Evolutionary conservation across 2,888 invertebrate genomes (phyloP).

Genomic region (Halictus quadricinctus): DNA sequence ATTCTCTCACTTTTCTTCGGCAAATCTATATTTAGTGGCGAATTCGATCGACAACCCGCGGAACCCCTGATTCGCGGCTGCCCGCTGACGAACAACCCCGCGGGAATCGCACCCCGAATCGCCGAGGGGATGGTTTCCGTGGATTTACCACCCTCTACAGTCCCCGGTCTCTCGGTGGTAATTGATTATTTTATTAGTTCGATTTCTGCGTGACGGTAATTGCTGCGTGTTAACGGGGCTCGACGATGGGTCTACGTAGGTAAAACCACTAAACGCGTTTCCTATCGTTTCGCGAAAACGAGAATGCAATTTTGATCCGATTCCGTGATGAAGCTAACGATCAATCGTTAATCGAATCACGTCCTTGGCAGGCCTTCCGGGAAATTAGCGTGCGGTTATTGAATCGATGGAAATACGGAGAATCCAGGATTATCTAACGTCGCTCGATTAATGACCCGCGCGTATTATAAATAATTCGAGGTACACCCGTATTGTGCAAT

Average conservation of each 20-base stretch:
- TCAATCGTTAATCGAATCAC: background rate
- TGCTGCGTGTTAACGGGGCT: background rate
- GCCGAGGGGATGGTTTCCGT: constrained; percentile 3
- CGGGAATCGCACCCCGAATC: background rate
- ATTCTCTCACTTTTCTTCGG: constrained; percentile 57
- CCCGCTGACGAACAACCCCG: background rate
- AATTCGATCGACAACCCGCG: constrained; percentile 45
- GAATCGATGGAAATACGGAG: constrained; percentile 46
- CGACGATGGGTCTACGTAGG: background rate
- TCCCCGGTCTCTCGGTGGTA: background rate
- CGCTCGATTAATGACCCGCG: constrained; percentile 35
- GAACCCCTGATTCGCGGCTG: constrained; percentile 7
- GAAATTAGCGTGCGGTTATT: constrained; percentile 28
- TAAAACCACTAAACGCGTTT: background rate
- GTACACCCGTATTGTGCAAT: constrained; percentile 29
- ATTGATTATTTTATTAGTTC: constrained; percentile 10
- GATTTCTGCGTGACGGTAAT: background rate
- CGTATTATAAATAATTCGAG: constrained; percentile 17
- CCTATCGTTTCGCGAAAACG: background rate
- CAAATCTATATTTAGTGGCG: constrained; percentile 65
- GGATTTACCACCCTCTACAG: constrained; percentile 6
- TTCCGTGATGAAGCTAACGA: background rate
- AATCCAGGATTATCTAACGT: constrained; percentile 30
- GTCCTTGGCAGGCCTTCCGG: background rate
- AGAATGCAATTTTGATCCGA: background rate